Evolutionary conservation across 2,797 vertebrate genomes (phyloP), one percentile per base, ranked within the genome.

Genomic region (Kryptopterus vitreolus): DNA sequence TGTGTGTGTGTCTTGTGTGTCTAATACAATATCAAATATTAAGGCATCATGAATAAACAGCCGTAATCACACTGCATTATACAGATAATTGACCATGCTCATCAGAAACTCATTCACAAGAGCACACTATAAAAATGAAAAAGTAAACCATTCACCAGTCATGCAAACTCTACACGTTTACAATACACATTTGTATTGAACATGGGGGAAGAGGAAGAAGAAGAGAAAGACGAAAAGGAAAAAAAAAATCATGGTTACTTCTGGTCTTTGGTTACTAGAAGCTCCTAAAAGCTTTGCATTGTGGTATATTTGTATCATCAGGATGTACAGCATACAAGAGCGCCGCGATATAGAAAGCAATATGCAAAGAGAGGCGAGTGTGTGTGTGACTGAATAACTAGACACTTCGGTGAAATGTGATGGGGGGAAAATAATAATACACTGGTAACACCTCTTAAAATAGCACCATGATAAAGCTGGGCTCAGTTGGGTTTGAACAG

Each of bases 31-130:
- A 71, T 48, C 20, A 53, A 84, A 61, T 77, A 79, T 81, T 83
- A 81, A 82, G 78, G 78, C 59, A 81, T 76, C 82, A 82, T 84
- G 8, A 43, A 43, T 86, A 83, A 82, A 65, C 4, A 50, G 48
- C 53, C 80, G 79, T 82, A 80, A 81, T 77, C n/a, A 50, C 75
- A 78, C 81, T 38, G 58, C 69, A 66, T 84, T 76, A 79, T 50
- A 74, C 72, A 77, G 61, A 83, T 74, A 78, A 83, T 63, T 76
- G 84, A 72, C 50, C 61, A 53, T 69, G 76, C 70, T 82, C 62
- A 72, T 78, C 71, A 50, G n/a, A 33, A 78, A 26, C 69, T 62
- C 66, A 70, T 33, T 59, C 65, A 62, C 35, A 69, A 53, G 26
- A 66, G 8, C 33, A 46, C 48, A 52, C 48, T 57, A 76, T 24